These are phyloP conservation scores for Sterna hirundo DNA, from an alignment of 2,113 vertebrate genomes.

Conservation along the genomic window DNA sequence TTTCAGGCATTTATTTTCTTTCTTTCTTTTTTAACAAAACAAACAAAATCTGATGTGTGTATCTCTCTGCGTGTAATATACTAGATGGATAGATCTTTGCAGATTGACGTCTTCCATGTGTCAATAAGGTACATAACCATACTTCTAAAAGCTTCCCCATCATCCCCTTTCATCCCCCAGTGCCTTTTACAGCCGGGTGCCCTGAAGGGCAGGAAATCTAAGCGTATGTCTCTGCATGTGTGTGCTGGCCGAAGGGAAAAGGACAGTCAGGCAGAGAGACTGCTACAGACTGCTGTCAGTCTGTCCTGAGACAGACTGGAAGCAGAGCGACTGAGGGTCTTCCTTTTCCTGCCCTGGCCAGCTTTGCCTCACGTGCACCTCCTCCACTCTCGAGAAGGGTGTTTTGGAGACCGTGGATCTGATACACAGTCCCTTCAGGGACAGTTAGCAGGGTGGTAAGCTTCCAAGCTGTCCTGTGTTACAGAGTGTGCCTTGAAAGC, in stretches of 20 bases:
- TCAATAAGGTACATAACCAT: fast-evolving
- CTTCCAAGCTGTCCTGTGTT: background rate
- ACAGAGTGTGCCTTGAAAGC: background rate
- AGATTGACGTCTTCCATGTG: background rate
- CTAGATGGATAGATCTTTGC: background rate
- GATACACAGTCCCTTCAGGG: background rate
- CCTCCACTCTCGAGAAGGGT: background rate
- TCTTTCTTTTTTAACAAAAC: conserved; percentile 7
- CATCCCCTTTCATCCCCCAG: background rate
- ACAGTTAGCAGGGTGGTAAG: background rate
- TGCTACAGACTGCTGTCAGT: background rate
- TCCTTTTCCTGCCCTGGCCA: background rate
- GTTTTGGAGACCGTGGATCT: background rate
- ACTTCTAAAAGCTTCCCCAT: background rate
- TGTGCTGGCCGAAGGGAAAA: background rate
- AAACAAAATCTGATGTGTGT: conserved; percentile 14
- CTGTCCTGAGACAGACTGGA: background rate
- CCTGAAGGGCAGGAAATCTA: background rate
- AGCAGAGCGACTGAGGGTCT: background rate
- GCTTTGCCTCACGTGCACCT: background rate
- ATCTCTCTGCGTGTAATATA: background rate
- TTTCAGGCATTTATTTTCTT: conserved; percentile 27
- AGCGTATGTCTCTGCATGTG: fast-evolving
- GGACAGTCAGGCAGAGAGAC: too few relatives aligned
- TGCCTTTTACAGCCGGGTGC: background rate